phyloP scores from a whole-genome alignment of 2,797 vertebrate species.

The Orestias chungarensis region DNA sequence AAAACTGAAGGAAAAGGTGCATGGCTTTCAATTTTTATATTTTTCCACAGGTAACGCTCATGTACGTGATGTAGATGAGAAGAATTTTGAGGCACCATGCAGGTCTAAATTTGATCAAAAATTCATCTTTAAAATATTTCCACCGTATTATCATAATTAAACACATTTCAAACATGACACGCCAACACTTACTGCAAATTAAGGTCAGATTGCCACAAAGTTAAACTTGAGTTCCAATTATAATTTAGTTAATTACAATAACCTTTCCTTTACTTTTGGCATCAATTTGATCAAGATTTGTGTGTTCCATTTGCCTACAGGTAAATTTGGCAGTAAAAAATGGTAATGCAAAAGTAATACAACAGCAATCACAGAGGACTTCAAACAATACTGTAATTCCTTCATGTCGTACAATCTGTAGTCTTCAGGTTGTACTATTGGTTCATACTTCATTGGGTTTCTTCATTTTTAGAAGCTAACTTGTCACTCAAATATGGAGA shows the following conservation, averaged over 20 bases:
- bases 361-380: conserved; percentile 3
- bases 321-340: not conserved
- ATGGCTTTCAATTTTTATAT: not conserved
- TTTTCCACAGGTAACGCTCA: too few relatives aligned
- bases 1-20: not conserved
- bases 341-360: not conserved
- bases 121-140: not conserved
- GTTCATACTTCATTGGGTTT: not conserved
- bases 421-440: not conserved
- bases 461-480: not conserved
- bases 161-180: not conserved
- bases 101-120: not conserved
- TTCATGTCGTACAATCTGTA: not conserved
- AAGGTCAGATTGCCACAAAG: not conserved
- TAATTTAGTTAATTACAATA: not conserved
- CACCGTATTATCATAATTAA: not conserved
- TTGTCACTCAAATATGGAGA: not conserved
- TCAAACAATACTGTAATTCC: not conserved
- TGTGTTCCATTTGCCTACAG: conserved; percentile 1
- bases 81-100: too few relatives aligned
- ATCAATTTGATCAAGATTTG: not conserved
- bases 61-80: too few relatives aligned
- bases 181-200: not conserved
- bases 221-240: not conserved
- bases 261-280: not conserved